A percentile compares a stretch with the other conserved stretches of the same genome.
These are phyloP conservation scores for Crossocerus cetratus DNA, from an alignment of 2,888 invertebrate species.

Conservation along the genomic window DNA sequence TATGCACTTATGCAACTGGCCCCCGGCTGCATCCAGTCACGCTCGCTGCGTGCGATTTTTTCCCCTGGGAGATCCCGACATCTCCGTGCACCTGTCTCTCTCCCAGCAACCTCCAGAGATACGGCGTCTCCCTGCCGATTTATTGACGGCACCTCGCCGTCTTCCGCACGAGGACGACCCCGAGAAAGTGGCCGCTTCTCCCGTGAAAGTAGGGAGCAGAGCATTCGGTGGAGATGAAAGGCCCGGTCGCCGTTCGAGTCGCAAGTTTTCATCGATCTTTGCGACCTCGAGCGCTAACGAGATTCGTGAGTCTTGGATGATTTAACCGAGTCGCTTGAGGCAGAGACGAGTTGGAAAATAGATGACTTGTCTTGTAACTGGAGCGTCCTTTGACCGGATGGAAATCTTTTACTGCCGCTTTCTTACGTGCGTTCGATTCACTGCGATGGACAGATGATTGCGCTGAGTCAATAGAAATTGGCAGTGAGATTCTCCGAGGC, in stretches of 20 bases:
- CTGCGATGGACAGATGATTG: not conserved
- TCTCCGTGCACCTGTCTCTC: constrained; percentile 19
- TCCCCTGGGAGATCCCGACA: not conserved
- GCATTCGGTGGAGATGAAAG: not conserved
- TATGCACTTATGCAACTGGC: constrained; percentile 45
- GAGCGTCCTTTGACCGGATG: too few species aligned
- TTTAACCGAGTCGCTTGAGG: too few species aligned
- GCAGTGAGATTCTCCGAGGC: not conserved
- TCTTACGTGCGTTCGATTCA: too few species aligned
- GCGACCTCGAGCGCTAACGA: constrained; percentile 11
- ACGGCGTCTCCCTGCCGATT: too few species aligned
- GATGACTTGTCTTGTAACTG: too few species aligned
- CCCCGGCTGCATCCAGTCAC: constrained; percentile 9
- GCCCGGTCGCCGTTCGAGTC: not conserved
- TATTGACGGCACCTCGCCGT: too few species aligned
- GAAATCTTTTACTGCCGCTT: too few species aligned
- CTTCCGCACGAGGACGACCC: too few species aligned
- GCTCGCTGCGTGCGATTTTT: constrained; percentile 16
- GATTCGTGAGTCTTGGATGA: too few species aligned
- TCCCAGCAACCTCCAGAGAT: too few species aligned
- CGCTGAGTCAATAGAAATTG: not conserved
- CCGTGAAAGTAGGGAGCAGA: constrained; percentile 26
- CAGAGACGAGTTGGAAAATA: too few species aligned
- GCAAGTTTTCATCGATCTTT: constrained; percentile 27
- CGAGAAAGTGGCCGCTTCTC: constrained; percentile 31